These are phyloP conservation scores for Drosophila suboccidentalis DNA, from an alignment of 2,888 invertebrate species.

Conservation along the genomic window DNA sequence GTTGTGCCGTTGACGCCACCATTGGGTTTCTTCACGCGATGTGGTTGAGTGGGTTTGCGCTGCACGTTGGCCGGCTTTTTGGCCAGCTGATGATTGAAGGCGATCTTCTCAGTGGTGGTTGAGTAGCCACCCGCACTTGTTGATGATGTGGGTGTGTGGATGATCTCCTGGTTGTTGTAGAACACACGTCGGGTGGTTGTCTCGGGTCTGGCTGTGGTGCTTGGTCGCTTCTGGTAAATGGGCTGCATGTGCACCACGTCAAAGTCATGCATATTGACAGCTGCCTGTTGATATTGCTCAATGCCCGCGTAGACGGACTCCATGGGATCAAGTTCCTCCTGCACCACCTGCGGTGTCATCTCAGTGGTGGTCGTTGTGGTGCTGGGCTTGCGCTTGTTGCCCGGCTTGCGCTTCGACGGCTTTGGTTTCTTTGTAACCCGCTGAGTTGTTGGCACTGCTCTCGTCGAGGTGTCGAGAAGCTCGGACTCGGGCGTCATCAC, in stretches of 20 bases:
- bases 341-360: slow-evolving; percentile 74
- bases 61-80: slow-evolving; percentile 68
- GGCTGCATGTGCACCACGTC: slow-evolving; percentile 82
- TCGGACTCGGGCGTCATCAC: slow-evolving; percentile 86
- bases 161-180: slow-evolving; percentile 82
- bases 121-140: slow-evolving; percentile 13
- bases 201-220: slow-evolving; percentile 59
- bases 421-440: slow-evolving; percentile 76
- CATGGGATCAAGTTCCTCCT: slow-evolving; percentile 79
- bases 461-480: slow-evolving; percentile 82
- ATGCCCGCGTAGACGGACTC: slow-evolving; percentile 83
- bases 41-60: slow-evolving; percentile 69
- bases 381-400: slow-evolving; percentile 75
- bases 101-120: slow-evolving; percentile 48
- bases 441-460: slow-evolving; percentile 43
- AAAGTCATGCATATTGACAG: slow-evolving; percentile 77
- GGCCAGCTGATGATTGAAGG: slow-evolving; percentile 42
- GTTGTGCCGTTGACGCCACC: slow-evolving; percentile 26
- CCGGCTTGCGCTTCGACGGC: slow-evolving; percentile 81
- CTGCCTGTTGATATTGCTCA: slow-evolving; percentile 80
- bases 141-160: slow-evolving; percentile 67
- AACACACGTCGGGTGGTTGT: slow-evolving; percentile 80
- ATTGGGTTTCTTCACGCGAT: slow-evolving; percentile 78
- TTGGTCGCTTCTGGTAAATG: slow-evolving; percentile 75
- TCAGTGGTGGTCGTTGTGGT: slow-evolving; percentile 63